Conservation (phyloP, 2,888 invertebrate genomes). For the Nezara viridula region DNA sequence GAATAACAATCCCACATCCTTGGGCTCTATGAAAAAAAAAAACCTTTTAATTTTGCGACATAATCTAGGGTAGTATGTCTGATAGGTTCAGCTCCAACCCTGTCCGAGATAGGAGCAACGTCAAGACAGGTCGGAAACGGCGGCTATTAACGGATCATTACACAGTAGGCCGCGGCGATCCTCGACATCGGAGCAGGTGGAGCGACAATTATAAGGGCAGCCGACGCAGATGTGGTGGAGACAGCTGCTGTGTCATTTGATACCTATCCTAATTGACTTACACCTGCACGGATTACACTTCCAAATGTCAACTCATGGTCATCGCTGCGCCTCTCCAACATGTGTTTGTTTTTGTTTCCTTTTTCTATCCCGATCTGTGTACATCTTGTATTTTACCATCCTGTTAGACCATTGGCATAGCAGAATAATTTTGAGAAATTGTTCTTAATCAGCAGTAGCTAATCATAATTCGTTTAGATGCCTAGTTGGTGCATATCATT, state of each 20-base stretch:
- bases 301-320: constrained; percentile 49
- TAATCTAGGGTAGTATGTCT: not conserved
- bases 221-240: constrained; percentile 54
- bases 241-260: constrained; percentile 57
- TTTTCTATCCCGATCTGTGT: not conserved
- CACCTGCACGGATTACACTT: constrained; percentile 56
- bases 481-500: not conserved
- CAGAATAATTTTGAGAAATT: not conserved
- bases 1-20: too few relatives aligned
- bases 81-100: not conserved
- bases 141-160: constrained; percentile 39
- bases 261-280: constrained; percentile 57
- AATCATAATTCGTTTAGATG: not conserved
- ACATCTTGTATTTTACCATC: not conserved
- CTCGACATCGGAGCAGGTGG: constrained; percentile 9
- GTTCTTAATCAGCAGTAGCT: not conserved
- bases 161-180: not conserved
- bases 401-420: not conserved
- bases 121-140: not conserved
- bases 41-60: not conserved
- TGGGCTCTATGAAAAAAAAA: too few relatives aligned
- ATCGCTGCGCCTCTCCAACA: not conserved
- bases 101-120: not conserved
- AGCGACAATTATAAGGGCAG: constrained; percentile 36
- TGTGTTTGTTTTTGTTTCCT: constrained; percentile 23